Conservation (phyloP, 2,113 vertebrate species). For the Todiramphus saurophagus region DNA sequence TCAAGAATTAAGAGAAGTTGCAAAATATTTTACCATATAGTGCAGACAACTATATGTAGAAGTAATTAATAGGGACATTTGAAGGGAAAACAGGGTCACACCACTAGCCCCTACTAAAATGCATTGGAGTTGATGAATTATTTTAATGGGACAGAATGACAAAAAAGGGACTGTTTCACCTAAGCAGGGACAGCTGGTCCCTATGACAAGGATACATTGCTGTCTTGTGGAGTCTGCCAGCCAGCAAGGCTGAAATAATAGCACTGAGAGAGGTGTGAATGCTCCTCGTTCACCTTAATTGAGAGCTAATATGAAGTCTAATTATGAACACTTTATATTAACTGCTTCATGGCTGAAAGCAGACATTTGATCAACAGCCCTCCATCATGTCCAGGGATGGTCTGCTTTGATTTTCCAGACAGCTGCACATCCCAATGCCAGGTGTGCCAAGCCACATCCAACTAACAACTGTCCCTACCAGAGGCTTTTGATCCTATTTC, state of each 20-base stretch:
- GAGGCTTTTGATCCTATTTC: neutral
- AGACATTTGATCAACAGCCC: neutral
- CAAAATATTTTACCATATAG: neutral
- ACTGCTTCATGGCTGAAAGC: constrained; percentile 38
- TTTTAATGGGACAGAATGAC: constrained; percentile 69
- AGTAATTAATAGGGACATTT: constrained; percentile 38
- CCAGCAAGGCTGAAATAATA: constrained; percentile 58
- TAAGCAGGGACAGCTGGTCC: constrained; percentile 69
- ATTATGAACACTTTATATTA: constrained; percentile 57
- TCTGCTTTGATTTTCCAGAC: neutral
- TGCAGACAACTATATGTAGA: neutral
- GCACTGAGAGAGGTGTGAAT: constrained; percentile 47
- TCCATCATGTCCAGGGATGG: neutral
- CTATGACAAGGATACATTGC: constrained; percentile 70
- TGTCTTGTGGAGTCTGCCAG: constrained; percentile 61
- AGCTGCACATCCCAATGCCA: accelerated
- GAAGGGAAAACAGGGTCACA: constrained; percentile 49
- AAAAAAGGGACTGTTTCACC: constrained; percentile 64
- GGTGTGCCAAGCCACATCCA: neutral
- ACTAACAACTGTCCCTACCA: neutral
- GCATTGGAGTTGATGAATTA: constrained; percentile 54
- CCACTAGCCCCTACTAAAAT: constrained; percentile 51
- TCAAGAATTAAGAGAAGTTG: neutral
- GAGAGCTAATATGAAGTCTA: constrained; percentile 61
- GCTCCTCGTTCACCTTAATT: constrained; percentile 59